Conservation (phyloP, 2,888 invertebrate species). For the Campaea margaritaria region DNA sequence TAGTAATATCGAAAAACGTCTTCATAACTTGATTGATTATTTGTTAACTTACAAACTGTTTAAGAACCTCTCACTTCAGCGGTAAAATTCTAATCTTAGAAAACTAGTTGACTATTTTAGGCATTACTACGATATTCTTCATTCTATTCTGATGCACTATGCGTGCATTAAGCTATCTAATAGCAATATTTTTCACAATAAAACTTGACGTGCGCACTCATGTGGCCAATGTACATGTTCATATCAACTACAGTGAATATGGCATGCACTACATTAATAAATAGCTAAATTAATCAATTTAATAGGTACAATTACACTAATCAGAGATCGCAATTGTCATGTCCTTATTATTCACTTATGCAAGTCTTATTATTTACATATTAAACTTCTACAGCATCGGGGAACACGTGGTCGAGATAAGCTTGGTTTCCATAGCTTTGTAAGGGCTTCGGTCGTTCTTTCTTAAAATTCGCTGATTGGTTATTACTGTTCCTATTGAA, state of each 20-base stretch:
- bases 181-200: constrained; percentile 36
- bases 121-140: constrained; percentile 32
- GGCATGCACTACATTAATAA: constrained; percentile 41
- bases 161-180: constrained; percentile 38
- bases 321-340: constrained; percentile 48
- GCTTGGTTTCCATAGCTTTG: constrained; percentile 85
- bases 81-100: constrained; percentile 23
- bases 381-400: constrained; percentile 81
- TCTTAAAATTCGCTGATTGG: constrained; percentile 59
- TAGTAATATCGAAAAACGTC: no score
- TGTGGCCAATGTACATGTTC: constrained; percentile 12
- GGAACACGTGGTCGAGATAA: constrained; percentile 87
- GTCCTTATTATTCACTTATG: constrained; percentile 30
- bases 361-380: constrained; percentile 30
- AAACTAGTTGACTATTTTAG: constrained; percentile 37
- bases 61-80: constrained; percentile 5
- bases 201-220: constrained; percentile 22
- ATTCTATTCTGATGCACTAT: constrained; percentile 33
- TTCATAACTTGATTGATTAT: no score
- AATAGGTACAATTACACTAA: constrained; percentile 38
- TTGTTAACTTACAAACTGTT: constrained; percentile 7
- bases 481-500: constrained; percentile 71
- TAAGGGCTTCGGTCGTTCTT: constrained; percentile 84
- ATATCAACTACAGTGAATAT: constrained; percentile 39
- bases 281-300: constrained; percentile 30